phyloP scores from a whole-genome alignment of 2,797 vertebrate genomes.

The Sparidentex hasta region DNA sequence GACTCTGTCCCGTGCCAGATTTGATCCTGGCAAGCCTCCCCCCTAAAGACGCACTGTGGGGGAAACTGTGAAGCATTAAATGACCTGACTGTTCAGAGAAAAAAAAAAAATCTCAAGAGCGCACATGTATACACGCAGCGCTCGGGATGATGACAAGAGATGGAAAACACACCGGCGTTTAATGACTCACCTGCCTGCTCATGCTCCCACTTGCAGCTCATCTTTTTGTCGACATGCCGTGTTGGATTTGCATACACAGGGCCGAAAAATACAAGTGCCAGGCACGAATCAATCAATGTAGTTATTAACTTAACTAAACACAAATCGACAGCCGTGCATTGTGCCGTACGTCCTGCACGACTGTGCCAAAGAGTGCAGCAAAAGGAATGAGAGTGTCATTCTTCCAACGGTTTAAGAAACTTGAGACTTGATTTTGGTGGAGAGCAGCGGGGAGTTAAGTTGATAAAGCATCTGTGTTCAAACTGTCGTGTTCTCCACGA shows the following conservation, averaged over 20 bases:
- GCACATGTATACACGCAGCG: not conserved
- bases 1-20: constrained; percentile 46
- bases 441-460: constrained; percentile 24
- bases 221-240: constrained; percentile 23
- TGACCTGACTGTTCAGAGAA: constrained; percentile 21
- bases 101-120: constrained; percentile 4
- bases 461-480: constrained; percentile 35
- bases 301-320: constrained; percentile 41
- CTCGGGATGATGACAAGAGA: constrained; percentile 33
- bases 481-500: constrained; percentile 34
- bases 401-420: not conserved
- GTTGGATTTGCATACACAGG: constrained; percentile 35
- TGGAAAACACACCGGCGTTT: constrained; percentile 22
- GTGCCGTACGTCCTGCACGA: constrained; percentile 12
- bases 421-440: not conserved
- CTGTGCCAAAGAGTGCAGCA: constrained; percentile 7
- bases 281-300: constrained; percentile 55
- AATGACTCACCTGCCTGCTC: constrained; percentile 65
- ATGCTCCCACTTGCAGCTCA: constrained; percentile 48
- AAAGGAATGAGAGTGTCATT: not conserved
- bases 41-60: not conserved
- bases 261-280: constrained; percentile 43
- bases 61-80: constrained; percentile 21
- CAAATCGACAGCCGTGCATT: constrained; percentile 27
- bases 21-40: constrained; percentile 41